phyloP scores from a whole-genome alignment of 2,888 invertebrate species.

The Drosophila mimica region DNA sequence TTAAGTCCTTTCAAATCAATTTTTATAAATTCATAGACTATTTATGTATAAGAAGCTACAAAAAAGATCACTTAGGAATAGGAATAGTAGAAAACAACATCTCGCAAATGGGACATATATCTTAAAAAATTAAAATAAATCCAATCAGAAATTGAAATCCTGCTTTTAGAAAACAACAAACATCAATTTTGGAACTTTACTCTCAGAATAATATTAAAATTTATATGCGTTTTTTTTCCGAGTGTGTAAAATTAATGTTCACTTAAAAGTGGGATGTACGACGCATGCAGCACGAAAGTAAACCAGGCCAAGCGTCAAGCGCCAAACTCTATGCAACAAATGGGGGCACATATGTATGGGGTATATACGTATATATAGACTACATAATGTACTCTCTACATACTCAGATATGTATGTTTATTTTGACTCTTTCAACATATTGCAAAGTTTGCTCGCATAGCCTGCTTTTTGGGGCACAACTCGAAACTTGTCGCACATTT shows the following conservation, averaged over 20 bases:
- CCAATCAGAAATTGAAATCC: neutral
- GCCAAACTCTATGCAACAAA: constrained; percentile 33
- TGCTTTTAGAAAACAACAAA: too few relatives aligned
- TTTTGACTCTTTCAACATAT: constrained; percentile 6
- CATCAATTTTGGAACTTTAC: neutral
- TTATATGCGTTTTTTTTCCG: neutral
- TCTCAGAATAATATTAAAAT: neutral
- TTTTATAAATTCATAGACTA: neutral
- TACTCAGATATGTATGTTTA: neutral
- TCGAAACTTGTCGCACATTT: neutral
- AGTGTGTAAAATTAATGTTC: constrained; percentile 51
- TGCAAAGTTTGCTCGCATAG: constrained; percentile 20
- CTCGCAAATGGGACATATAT: too few relatives aligned
- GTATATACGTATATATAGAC: constrained; percentile 7
- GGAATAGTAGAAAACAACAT: too few relatives aligned
- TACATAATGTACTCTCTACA: constrained; percentile 13
- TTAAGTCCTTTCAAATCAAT: neutral
- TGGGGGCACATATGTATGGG: constrained; percentile 5
- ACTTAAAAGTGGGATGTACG: constrained; percentile 41
- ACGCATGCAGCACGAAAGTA: constrained; percentile 52
- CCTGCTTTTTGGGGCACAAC: constrained; percentile 37
- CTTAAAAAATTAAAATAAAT: neutral
- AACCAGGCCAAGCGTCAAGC: constrained; percentile 77
- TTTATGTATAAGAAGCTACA: too few relatives aligned
- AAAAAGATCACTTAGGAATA: too few relatives aligned